Percentiles rank a stretch among this genome's conserved stretches.
Evolutionary conservation across 2,797 vertebrate genomes (phyloP).

Genomic region (Percopsis omiscomaycus): DNA sequence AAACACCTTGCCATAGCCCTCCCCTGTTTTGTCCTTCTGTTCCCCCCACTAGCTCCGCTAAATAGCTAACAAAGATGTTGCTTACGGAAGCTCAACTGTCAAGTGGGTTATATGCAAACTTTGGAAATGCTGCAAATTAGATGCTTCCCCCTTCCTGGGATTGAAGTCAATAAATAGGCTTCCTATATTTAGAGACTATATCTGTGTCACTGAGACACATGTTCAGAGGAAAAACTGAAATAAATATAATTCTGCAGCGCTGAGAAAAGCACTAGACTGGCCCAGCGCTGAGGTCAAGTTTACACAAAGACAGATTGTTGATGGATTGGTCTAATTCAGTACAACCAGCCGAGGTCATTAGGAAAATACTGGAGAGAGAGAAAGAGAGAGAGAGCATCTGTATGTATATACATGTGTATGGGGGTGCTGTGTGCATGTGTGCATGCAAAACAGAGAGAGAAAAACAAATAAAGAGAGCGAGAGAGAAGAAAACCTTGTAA

Average conservation of each 20-base stretch:
- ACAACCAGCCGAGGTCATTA: constrained; percentile 25
- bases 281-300: constrained; percentile 23
- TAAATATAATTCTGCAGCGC: too few relatives aligned
- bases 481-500: background rate
- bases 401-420: background rate
- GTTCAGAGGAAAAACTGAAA: too few relatives aligned
- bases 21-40: background rate
- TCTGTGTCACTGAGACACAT: too few relatives aligned
- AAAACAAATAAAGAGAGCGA: background rate
- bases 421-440: background rate
- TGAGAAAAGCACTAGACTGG: too few relatives aligned
- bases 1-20: background rate
- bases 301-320: constrained; percentile 25
- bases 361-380: constrained; percentile 7
- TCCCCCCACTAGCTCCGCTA: background rate
- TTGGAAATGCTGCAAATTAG: too few relatives aligned
- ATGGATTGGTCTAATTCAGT: constrained; percentile 13
- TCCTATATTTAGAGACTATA: too few relatives aligned
- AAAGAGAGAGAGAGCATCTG: background rate
- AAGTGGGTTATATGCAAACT: too few relatives aligned
- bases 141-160: too few relatives aligned
- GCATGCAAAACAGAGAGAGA: background rate
- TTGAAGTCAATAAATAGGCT: too few relatives aligned
- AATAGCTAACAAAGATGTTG: background rate
- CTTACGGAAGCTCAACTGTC: too few relatives aligned